Evolutionary conservation across 2,888 invertebrate species (phyloP), one percentile per base, ranked within the genome.

Genomic region (Cabera pusaria): DNA sequence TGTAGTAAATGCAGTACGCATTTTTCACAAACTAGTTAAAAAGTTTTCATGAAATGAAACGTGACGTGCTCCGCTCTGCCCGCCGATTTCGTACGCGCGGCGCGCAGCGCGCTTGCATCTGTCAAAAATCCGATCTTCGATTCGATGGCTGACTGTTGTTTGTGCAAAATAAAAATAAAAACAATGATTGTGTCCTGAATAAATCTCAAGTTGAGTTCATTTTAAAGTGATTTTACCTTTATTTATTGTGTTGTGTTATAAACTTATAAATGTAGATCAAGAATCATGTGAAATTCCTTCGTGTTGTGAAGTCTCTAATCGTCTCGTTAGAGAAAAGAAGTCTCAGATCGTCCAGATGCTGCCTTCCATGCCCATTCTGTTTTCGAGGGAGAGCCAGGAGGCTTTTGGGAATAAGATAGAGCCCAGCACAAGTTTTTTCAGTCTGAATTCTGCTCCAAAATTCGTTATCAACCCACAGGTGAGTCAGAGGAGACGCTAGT

Each of bases 331-430:
- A 35, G 35, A 62, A 31, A 11, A 39, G 27, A 32, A 29, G 40
- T 28, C 20, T 40, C 49, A 64, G 49, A 68, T 65, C 64, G 61
- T 66, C 72, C 74, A 79, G 65, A 90, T 90, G 90, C 72, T 90
- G 74, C 90, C 90, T 71, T 90, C 90, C 62, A 90, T 90, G 90
- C 90, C 90, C 39, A 64, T 87, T 47, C 62, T 90, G 59, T 86
- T 85, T 52, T 67, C 80, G 17, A 79, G 82, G 52, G 89, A 89
- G 34, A 90, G 88, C 58, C 86, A 83, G 61, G 88, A 88, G 82
- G 86, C 79, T 36, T 88, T 85, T 52, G 84, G 81, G n/a, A 85
- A 84, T 58, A 86, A 78, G 67, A 77, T 86, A 56, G 73, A 72
- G 50, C 78, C 87, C 37, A 81, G 79, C 56, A 85, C 83, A 21